A percentile compares a stretch with the other conserved stretches of the same genome.
These are phyloP conservation scores for Pagetopsis macropterus DNA, from an alignment of 2,797 vertebrate species.

Conservation along the genomic window DNA sequence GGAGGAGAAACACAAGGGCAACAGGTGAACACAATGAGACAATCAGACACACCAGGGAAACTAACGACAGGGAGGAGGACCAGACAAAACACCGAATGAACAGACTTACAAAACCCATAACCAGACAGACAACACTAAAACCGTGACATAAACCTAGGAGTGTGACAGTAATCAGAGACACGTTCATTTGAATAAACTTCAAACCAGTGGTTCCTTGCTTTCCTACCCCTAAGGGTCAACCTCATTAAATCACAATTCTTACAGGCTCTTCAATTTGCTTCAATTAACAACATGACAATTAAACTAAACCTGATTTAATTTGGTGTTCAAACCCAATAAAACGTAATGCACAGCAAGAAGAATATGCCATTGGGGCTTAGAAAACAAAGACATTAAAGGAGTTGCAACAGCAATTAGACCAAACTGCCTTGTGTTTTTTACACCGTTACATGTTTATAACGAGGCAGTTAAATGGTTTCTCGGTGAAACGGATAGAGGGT, in stretches of 20 bases:
- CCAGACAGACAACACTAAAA: too few species aligned
- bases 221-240: not conserved
- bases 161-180: conserved; percentile 6
- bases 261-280: not conserved
- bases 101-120: too few species aligned
- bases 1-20: too few species aligned
- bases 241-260: not conserved
- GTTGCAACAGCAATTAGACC: not conserved
- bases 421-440: conserved; percentile 1
- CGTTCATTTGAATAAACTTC: conserved; percentile 19
- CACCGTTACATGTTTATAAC: not conserved
- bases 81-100: too few species aligned
- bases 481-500: not conserved
- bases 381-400: conserved; percentile 3
- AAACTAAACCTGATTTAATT: not conserved
- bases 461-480: not conserved
- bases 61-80: too few species aligned
- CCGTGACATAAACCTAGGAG: too few species aligned
- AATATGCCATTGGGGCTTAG: conserved; percentile 1
- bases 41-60: too few species aligned
- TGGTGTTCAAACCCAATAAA: not conserved
- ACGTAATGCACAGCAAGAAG: conserved; percentile 8
- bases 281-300: not conserved
- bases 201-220: not conserved
- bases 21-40: too few species aligned